Evolutionary conservation across 2,113 vertebrate genomes (phyloP).

Genomic region (Mastomys coucha): DNA sequence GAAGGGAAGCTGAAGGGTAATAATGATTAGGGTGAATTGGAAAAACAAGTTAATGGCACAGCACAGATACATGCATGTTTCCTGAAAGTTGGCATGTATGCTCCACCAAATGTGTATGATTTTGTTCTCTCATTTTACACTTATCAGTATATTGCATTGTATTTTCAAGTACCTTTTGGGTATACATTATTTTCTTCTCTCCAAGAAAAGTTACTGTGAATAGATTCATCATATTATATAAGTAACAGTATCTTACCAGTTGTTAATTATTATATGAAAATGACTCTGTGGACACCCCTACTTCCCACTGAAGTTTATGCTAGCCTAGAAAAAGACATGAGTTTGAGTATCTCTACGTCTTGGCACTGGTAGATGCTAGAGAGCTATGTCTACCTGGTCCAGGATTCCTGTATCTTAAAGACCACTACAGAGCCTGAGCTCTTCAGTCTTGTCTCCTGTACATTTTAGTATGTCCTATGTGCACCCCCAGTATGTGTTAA

Average conservation of each 20-base stretch:
- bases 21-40: background rate
- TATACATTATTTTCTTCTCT: background rate
- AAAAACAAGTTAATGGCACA: background rate
- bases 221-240: background rate
- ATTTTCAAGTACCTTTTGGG: constrained; percentile 5
- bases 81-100: background rate
- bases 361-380: background rate
- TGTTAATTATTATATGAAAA: background rate
- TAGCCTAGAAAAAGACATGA: background rate
- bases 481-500: background rate
- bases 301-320: background rate
- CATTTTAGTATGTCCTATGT: background rate
- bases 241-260: background rate
- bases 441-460: background rate
- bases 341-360: background rate
- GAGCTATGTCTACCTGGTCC: background rate
- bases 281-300: background rate
- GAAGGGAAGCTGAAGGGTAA: background rate
- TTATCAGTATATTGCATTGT: background rate
- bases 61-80: background rate
- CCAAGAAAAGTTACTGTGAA: constrained; percentile 16
- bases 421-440: background rate
- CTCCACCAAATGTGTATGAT: background rate
- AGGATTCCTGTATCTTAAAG: background rate
- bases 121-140: background rate